Conservation (phyloP, 2,888 invertebrate species). For the Tetrapedia diversipes region DNA sequence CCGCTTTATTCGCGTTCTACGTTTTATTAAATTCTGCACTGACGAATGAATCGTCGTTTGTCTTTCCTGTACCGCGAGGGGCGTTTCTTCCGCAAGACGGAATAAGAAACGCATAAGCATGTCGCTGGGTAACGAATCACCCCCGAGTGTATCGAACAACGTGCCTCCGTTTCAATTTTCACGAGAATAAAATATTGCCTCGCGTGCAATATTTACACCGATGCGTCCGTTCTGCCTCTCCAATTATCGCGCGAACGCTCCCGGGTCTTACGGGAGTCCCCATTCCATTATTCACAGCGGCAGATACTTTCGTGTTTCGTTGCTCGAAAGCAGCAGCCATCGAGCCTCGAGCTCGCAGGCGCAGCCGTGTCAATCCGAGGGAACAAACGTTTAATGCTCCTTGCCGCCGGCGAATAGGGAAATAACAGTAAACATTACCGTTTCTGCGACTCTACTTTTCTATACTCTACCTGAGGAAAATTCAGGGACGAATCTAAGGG, state of each 20-base stretch:
- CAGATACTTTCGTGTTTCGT: too few species aligned
- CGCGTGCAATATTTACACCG: neutral
- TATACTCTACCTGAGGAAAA: constrained; percentile 20
- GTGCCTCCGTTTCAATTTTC: neutral
- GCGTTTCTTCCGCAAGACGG: too few species aligned
- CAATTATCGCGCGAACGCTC: constrained; percentile 26
- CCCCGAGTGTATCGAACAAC: too few species aligned
- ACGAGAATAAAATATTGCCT: neutral
- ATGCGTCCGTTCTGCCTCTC: neutral
- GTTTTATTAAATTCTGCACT: constrained; percentile 6
- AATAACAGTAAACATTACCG: constrained; percentile 25
- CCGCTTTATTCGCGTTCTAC: neutral
- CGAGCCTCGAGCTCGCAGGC: constrained; percentile 3
- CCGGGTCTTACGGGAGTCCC: too few species aligned
- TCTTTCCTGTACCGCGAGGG: neutral
- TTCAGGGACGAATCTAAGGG: too few species aligned
- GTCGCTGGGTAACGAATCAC: too few species aligned
- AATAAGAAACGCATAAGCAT: neutral
- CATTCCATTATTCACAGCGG: constrained; percentile 18
- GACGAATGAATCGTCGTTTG: neutral
- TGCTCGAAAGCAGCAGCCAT: neutral
- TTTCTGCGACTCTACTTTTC: constrained; percentile 5
- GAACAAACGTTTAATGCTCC: constrained; percentile 35
- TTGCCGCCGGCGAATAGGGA: neutral
- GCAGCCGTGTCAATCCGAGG: constrained; percentile 18